phyloP scores from a whole-genome alignment of 2,888 invertebrate species.

The Aphodius granarius region DNA sequence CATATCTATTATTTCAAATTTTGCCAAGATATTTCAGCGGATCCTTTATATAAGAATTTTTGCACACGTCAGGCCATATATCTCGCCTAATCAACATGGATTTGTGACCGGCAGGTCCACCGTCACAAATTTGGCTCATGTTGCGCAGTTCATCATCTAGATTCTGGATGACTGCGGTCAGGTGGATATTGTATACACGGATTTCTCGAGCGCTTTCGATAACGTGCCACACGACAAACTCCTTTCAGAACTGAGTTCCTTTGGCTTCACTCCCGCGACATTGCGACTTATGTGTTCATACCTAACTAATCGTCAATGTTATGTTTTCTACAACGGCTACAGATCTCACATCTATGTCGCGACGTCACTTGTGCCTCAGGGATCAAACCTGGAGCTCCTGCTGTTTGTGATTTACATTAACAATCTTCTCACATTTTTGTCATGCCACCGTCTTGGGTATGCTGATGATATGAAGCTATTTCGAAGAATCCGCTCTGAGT shows the following conservation, averaged over 20 bases:
- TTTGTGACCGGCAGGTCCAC: slow-evolving; percentile 1
- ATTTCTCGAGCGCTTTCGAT: neutral
- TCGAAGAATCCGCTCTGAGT: no score
- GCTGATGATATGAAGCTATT: slow-evolving; percentile 25
- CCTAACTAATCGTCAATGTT: no score
- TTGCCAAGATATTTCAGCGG: neutral
- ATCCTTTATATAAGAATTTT: neutral
- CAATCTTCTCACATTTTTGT: slow-evolving; percentile 8
- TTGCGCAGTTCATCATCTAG: neutral
- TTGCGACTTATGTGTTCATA: no score
- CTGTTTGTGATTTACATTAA: slow-evolving; percentile 22
- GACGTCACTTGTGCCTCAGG: slow-evolving; percentile 12
- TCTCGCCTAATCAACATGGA: neutral
- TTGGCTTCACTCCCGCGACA: neutral
- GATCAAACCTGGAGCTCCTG: slow-evolving; percentile 20
- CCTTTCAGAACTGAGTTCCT: neutral
- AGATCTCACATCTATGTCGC: no score
- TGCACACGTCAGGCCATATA: neutral
- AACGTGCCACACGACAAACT: neutral
- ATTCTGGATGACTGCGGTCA: neutral
- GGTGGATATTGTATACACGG: slow-evolving; percentile 1
- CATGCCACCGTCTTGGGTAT: slow-evolving; percentile 16
- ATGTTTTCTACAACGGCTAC: no score
- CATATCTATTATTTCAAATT: neutral
- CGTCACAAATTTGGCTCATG: neutral